Evolutionary conservation across 1,140 invertebrate species (phyloP).

Genomic region (Drosophila santomea): DNA sequence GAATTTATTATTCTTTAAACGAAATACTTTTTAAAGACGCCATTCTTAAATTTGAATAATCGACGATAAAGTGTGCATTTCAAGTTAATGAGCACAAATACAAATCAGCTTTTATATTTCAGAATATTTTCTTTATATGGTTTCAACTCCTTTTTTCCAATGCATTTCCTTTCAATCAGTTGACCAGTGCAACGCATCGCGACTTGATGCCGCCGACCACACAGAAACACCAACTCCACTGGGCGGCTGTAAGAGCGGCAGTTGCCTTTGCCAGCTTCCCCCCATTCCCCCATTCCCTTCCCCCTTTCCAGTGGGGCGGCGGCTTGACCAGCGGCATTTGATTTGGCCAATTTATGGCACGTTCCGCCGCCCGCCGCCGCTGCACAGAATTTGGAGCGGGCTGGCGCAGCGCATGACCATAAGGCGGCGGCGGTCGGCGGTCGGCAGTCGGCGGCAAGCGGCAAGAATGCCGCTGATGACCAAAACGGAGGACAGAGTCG

Average conservation of each 20-base stretch:
- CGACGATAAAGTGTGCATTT: too few relatives aligned
- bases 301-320: slow-evolving; percentile 22
- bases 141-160: too few relatives aligned
- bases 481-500: slow-evolving; percentile 53
- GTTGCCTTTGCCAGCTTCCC: slow-evolving; percentile 15
- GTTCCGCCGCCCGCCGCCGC: slow-evolving; percentile 57
- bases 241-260: not conserved
- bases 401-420: slow-evolving; percentile 72
- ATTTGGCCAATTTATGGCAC: slow-evolving; percentile 83
- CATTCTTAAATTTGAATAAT: too few relatives aligned
- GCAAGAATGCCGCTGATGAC: slow-evolving; percentile 69
- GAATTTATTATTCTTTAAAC: too few relatives aligned
- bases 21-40: too few relatives aligned
- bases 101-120: too few relatives aligned
- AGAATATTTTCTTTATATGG: too few relatives aligned
- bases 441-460: slow-evolving; percentile 47
- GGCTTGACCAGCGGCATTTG: slow-evolving; percentile 48
- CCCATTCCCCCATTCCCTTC: slow-evolving; percentile 16
- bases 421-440: slow-evolving; percentile 58
- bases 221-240: slow-evolving; percentile 4
- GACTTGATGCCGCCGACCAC: slow-evolving; percentile 23
- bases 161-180: not conserved
- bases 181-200: slow-evolving; percentile 3
- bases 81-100: too few relatives aligned
- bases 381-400: slow-evolving; percentile 73